These are phyloP conservation scores for Thereva unica DNA, from an alignment of 2,888 invertebrate species.

Conservation along the genomic window DNA sequence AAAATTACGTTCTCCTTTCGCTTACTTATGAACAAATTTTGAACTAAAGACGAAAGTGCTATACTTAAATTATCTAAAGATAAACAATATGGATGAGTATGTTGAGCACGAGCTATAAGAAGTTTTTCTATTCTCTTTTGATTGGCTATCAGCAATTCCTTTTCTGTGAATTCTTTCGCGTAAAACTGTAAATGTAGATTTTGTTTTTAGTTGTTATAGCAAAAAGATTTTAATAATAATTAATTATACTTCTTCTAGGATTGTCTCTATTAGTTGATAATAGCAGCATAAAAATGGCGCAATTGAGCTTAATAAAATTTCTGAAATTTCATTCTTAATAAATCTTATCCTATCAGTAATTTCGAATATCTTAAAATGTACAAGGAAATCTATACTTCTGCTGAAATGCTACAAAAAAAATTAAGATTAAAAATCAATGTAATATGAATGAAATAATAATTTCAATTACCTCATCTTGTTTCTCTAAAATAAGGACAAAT, in stretches of 20 bases:
- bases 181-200: constrained; percentile 46
- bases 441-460: neutral
- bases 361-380: constrained; percentile 52
- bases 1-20: constrained; percentile 42
- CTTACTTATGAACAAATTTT: constrained; percentile 51
- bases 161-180: constrained; percentile 57
- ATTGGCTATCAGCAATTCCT: constrained; percentile 61
- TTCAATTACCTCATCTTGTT: constrained; percentile 59
- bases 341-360: constrained; percentile 51
- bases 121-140: constrained; percentile 66
- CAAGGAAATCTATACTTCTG: constrained; percentile 54
- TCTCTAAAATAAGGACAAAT: constrained; percentile 65
- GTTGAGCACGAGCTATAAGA: constrained; percentile 53
- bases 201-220: neutral
- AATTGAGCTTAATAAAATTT: constrained; percentile 64
- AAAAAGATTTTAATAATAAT: neutral
- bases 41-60: constrained; percentile 63
- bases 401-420: constrained; percentile 58
- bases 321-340: constrained; percentile 59
- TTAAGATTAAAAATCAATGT: constrained; percentile 6
- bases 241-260: constrained; percentile 60
- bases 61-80: constrained; percentile 68
- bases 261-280: constrained; percentile 60
- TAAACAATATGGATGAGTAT: constrained; percentile 72
- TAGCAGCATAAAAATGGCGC: constrained; percentile 68